These are phyloP conservation scores for Malacoctenus gilli DNA, from an alignment of 2,797 vertebrate genomes.

Conservation along the genomic window DNA sequence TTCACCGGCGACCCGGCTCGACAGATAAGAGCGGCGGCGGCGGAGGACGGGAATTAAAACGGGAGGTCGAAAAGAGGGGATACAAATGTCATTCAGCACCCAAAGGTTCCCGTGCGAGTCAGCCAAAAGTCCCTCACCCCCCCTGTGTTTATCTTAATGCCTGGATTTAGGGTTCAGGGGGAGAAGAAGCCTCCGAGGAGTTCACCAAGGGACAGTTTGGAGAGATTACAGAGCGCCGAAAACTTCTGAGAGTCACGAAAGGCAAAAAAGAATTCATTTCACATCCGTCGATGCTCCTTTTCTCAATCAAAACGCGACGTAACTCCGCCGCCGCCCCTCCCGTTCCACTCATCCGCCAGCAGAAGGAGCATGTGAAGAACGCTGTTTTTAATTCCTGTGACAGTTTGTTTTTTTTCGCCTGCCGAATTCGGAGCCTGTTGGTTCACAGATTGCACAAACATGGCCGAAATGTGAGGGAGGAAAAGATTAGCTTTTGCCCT, in stretches of 20 bases:
- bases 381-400: constrained; percentile 7
- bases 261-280: constrained; percentile 34
- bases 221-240: constrained; percentile 57
- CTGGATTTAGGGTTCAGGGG: constrained; percentile 55
- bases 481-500: constrained; percentile 26
- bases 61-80: constrained; percentile 27
- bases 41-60: constrained; percentile 17
- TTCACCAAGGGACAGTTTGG: constrained; percentile 55
- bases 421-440: constrained; percentile 13
- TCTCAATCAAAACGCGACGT: constrained; percentile 22
- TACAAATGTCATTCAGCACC: constrained; percentile 34
- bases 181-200: constrained; percentile 40
- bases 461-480: constrained; percentile 20
- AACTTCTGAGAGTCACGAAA: constrained; percentile 38
- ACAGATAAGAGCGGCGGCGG: constrained; percentile 33
- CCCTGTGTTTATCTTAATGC: constrained; percentile 56
- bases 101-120: constrained; percentile 25
- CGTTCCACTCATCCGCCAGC: constrained; percentile 6
- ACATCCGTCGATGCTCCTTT: constrained; percentile 23
- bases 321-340: constrained; percentile 6
- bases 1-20: constrained; percentile 20
- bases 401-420: constrained; percentile 16
- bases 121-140: constrained; percentile 50
- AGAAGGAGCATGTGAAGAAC: constrained; percentile 19
- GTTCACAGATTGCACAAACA: constrained; percentile 12